Percentiles rank a stretch among this genome's conserved stretches.
phyloP scores from a whole-genome alignment of 2,113 vertebrate species.

The Nipponia nippon region DNA sequence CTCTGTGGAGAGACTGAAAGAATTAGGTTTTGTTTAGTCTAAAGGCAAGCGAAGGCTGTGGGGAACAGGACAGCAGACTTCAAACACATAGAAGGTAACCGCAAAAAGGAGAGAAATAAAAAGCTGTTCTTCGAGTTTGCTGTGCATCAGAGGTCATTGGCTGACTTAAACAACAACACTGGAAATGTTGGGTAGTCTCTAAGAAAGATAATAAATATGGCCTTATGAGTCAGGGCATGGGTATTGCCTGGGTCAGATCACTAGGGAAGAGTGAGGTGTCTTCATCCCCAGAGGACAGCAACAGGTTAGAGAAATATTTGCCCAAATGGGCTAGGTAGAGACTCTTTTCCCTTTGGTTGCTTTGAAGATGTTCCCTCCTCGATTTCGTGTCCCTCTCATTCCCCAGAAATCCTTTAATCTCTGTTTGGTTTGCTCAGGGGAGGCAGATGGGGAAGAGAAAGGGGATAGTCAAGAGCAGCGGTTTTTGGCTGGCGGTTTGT shows the following conservation, averaged over 20 bases:
- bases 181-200: slow-evolving; percentile 3
- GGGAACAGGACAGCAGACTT: background rate
- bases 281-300: background rate
- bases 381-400: background rate
- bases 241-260: background rate
- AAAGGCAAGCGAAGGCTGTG: background rate
- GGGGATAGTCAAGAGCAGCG: background rate
- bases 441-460: slow-evolving; percentile 43
- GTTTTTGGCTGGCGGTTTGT: background rate
- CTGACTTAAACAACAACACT: slow-evolving; percentile 20
- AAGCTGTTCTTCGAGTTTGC: background rate
- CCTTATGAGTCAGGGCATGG: background rate
- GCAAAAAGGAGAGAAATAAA: background rate
- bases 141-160: background rate
- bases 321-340: slow-evolving; percentile 32
- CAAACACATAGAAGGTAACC: slow-evolving; percentile 25
- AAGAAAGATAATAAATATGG: slow-evolving; percentile 31
- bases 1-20: background rate
- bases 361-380: slow-evolving; percentile 37
- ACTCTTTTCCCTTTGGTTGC: background rate
- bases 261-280: background rate
- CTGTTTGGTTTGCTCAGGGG: slow-evolving; percentile 33
- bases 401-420: slow-evolving; percentile 53
- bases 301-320: slow-evolving; percentile 60
- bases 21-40: slow-evolving; percentile 61